phyloP scores from a whole-genome alignment of 2,113 vertebrate species.

The Etia nguti region DNA sequence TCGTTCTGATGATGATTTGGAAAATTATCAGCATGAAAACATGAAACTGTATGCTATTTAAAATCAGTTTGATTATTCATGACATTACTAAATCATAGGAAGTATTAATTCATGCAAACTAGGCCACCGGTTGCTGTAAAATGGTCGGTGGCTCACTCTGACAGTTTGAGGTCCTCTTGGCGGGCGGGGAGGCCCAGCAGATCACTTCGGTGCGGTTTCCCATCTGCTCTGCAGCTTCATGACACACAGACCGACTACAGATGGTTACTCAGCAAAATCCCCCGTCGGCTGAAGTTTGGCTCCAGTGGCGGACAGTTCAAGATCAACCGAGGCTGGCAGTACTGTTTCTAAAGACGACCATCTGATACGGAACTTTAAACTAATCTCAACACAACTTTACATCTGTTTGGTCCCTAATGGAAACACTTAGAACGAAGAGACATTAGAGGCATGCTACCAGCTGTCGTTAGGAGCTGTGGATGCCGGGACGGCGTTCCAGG shows the following conservation, averaged over 20 bases:
- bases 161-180: background rate
- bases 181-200: background rate
- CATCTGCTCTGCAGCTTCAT: background rate
- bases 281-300: background rate
- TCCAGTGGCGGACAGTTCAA: background rate
- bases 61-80: background rate
- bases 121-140: constrained; percentile 12
- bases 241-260: background rate
- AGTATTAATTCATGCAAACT: constrained; percentile 47
- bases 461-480: background rate
- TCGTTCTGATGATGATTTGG: background rate
- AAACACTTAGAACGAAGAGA: constrained; percentile 51
- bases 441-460: constrained; percentile 45
- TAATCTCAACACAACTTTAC: constrained; percentile 17
- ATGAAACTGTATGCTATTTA: background rate
- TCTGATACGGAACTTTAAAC: constrained; percentile 2
- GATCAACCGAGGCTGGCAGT: constrained; percentile 2
- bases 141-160: background rate
- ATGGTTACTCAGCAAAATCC: background rate
- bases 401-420: constrained; percentile 21
- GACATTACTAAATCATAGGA: constrained; percentile 10
- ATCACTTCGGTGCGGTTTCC: background rate
- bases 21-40: background rate
- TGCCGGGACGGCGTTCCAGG: background rate
- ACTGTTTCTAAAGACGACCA: constrained; percentile 1